phyloP scores from a whole-genome alignment of 2,888 invertebrate species.

The Brachycybe producta region DNA sequence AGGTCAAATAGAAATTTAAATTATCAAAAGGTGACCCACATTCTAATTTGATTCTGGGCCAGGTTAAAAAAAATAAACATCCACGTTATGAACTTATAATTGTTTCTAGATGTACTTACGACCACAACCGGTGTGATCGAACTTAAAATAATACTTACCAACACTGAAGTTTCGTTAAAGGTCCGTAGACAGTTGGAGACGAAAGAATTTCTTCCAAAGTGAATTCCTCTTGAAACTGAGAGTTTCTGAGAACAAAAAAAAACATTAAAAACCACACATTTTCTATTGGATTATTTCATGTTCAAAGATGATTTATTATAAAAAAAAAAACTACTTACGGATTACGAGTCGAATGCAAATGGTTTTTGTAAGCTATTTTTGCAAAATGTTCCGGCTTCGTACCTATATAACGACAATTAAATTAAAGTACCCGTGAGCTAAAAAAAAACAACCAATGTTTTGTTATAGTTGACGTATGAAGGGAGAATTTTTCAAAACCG shows the following conservation, averaged over 20 bases:
- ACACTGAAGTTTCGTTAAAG: conserved; percentile 90
- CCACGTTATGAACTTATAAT: too few relatives aligned
- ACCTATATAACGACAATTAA: conserved; percentile 34
- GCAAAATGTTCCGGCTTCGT: conserved; percentile 86
- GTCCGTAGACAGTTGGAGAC: conserved; percentile 77
- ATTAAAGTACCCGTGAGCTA: conserved; percentile 3
- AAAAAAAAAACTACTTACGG: conserved; percentile 46
- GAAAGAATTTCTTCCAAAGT: conserved; percentile 76
- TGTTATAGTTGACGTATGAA: too few relatives aligned
- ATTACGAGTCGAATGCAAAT: conserved; percentile 90
- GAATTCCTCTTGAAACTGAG: conserved; percentile 87
- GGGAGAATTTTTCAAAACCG: conserved; percentile 37
- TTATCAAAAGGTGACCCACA: too few relatives aligned
- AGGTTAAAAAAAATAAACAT: too few relatives aligned
- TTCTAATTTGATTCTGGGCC: too few relatives aligned
- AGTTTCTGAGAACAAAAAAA: conserved; percentile 45
- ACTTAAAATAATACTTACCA: conserved; percentile 44
- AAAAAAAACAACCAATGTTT: too few relatives aligned
- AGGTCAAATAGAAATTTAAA: too few relatives aligned
- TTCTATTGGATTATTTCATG: neutral
- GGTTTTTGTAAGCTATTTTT: conserved; percentile 96
- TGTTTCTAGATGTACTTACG: too few relatives aligned
- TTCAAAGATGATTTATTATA: too few relatives aligned
- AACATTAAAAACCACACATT: neutral
- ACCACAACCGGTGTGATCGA: too few relatives aligned